Evolutionary conservation across 2,797 vertebrate genomes (phyloP).

Genomic region (Alosa sapidissima): DNA sequence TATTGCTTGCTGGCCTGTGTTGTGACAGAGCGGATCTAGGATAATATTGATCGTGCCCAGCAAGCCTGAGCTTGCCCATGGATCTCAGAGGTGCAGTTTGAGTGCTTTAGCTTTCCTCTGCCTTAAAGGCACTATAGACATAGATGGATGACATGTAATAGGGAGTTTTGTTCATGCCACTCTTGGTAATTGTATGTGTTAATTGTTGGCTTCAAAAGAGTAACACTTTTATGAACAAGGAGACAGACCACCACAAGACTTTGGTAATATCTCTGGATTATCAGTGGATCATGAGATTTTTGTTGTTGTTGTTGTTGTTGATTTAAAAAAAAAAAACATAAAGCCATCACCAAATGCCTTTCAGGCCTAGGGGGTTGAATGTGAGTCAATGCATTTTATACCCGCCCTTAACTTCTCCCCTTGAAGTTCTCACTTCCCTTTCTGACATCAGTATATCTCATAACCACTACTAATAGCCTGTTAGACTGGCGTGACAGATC

Average conservation of each 20-base stretch:
- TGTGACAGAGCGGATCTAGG: not conserved
- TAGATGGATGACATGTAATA: conserved; percentile 30
- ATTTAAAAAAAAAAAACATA: too few relatives aligned
- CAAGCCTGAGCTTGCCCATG: conserved; percentile 16
- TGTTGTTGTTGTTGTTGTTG: not conserved
- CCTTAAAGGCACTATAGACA: conserved; percentile 9
- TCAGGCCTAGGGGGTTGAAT: not conserved
- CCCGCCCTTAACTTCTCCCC: not conserved
- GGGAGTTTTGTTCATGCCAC: not conserved
- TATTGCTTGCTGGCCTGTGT: not conserved
- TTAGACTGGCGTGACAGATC: not conserved
- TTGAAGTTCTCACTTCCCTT: not conserved
- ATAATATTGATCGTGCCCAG: not conserved
- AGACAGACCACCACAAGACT: not conserved
- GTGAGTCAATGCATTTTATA: conserved; percentile 2
- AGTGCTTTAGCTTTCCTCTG: conserved; percentile 26
- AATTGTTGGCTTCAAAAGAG: not conserved
- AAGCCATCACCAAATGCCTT: conserved; percentile 20
- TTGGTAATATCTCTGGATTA: not conserved
- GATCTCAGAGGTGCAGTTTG: not conserved
- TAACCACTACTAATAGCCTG: not conserved
- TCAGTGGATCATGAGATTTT: not conserved
- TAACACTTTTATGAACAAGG: not conserved
- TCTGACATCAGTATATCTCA: not conserved
- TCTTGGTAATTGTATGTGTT: not conserved